Evolutionary conservation across 2,797 vertebrate genomes (phyloP).

Genomic region (Hydrolagus colliei): DNA sequence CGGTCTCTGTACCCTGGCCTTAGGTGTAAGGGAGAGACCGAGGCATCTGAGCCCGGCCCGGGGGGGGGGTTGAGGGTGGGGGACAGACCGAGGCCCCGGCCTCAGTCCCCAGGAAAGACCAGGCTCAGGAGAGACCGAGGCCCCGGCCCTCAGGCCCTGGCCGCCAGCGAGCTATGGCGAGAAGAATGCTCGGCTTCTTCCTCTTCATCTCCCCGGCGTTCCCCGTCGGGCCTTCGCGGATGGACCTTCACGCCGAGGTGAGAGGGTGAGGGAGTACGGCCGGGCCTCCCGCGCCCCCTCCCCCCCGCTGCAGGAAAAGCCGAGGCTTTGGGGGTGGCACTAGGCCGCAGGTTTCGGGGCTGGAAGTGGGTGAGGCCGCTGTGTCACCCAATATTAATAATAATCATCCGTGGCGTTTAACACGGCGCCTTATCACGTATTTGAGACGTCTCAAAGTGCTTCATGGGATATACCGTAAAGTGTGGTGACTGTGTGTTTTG

Average conservation of each 20-base stretch:
- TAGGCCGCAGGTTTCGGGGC: not conserved
- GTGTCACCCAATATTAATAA: too few relatives aligned
- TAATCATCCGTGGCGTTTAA: too few relatives aligned
- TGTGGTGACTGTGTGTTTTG: too few relatives aligned
- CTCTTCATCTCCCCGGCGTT: slow-evolving; percentile 25
- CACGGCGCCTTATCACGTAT: too few relatives aligned
- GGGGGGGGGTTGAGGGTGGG: not conserved
- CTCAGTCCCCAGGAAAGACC: too few relatives aligned
- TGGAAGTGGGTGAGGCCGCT: not conserved
- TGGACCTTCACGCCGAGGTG: slow-evolving; percentile 21
- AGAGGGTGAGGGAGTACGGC: not conserved
- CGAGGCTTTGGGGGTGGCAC: not conserved
- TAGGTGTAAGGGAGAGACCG: too few relatives aligned
- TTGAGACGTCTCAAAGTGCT: too few relatives aligned
- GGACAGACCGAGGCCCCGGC: not conserved
- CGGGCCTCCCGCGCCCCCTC: not conserved
- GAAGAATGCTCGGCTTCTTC: not conserved
- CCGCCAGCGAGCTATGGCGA: not conserved
- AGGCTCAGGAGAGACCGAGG: not conserved
- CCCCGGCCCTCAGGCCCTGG: not conserved
- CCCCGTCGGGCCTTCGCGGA: slow-evolving; percentile 17
- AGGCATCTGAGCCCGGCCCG: too few relatives aligned
- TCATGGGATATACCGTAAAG: too few relatives aligned
- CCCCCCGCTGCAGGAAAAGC: not conserved
- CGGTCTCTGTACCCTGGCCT: too few relatives aligned